Evolutionary conservation across 1,140 invertebrate species (phyloP), one percentile per base, ranked within the genome.

Genomic region (Contarinia nasturtii): DNA sequence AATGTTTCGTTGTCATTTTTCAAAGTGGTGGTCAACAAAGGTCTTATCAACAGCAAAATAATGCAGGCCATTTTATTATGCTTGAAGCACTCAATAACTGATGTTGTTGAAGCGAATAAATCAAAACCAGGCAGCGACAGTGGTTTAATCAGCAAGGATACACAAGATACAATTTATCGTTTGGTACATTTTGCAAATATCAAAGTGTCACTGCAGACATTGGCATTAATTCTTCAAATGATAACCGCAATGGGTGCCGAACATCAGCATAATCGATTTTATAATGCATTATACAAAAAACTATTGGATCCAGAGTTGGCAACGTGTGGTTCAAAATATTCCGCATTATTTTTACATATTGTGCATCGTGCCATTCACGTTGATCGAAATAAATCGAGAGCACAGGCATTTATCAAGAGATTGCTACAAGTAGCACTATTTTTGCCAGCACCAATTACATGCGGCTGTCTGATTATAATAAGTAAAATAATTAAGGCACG

Each of bases 1-100:
- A 71, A 80, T 46, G 79, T 97, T n/a, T 97, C 96, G 64, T 92
- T 98, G 59, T 79, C 84, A 0, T 90, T 97, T 57, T 98, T 98
- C 67, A 95, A 92, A 68, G 84, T 89, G 43, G 79, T 81, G 40
- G 75, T 91, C 14, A 88, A 90, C 61, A 85, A 80, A 65, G 86
- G 88, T 19, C 88, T 94, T 52, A 80, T 95, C 1, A 85, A 95
- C 56, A 86, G 80, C 38, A 80, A 86, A 56, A 80, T 96, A 66
- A 89, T 98, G 83, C 82, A 81, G 49, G 88, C 82, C 1, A 76
- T 98, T 15, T 66, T 64, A 7, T 45, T 60, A 1, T 64, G 61
- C 37, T 46, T 64, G 17, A 60, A 62, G 41, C 62, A 60, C 36
- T 58, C 61, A 33, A 64, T 64, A 7, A 33, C 55, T 0, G 60